phyloP scores from a whole-genome alignment of 1,140 invertebrate genomes.

The Hyposmocoma kahamanoa region DNA sequence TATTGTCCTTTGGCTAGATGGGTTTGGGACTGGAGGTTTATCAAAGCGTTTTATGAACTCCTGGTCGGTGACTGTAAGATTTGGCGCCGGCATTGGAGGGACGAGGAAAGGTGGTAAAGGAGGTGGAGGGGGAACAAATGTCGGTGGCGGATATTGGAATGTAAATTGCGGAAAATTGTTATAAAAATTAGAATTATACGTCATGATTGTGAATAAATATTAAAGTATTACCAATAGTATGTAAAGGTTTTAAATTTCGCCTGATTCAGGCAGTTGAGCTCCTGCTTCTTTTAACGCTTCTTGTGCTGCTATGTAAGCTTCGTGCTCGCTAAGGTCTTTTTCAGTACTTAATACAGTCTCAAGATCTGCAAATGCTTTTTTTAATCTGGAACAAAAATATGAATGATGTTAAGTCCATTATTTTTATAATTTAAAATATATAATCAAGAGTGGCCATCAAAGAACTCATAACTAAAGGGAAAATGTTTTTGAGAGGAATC shows the following conservation, averaged over 20 bases:
- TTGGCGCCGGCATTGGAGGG: conserved; percentile 7
- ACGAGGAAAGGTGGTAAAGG: conserved; percentile 11
- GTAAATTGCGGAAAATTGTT: conserved; percentile 46
- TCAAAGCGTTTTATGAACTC: conserved; percentile 49
- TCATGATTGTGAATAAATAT: conserved; percentile 41
- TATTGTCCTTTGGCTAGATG: conserved; percentile 7
- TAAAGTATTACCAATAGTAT: conserved; percentile 31
- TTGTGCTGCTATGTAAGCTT: conserved; percentile 81
- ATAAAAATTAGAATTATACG: conserved; percentile 51
- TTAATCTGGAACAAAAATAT: conserved; percentile 73
- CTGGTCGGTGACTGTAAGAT: conserved; percentile 29
- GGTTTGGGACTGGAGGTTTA: conserved; percentile 9
- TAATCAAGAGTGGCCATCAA: too few relatives aligned
- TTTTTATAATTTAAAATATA: too few relatives aligned
- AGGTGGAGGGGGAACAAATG: conserved; percentile 22
- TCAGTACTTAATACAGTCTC: conserved; percentile 83
- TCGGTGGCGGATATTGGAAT: conserved; percentile 44
- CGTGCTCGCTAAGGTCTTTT: conserved; percentile 83
- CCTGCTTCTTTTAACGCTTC: conserved; percentile 82
- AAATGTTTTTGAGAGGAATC: too few relatives aligned
- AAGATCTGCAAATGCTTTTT: conserved; percentile 84
- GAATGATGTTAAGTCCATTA: neutral
- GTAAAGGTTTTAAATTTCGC: conserved; percentile 22
- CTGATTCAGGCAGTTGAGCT: conserved; percentile 68
- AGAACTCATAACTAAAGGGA: too few relatives aligned